Conservation (phyloP, 2,888 invertebrate genomes). For the Agriopis leucophaearia region DNA sequence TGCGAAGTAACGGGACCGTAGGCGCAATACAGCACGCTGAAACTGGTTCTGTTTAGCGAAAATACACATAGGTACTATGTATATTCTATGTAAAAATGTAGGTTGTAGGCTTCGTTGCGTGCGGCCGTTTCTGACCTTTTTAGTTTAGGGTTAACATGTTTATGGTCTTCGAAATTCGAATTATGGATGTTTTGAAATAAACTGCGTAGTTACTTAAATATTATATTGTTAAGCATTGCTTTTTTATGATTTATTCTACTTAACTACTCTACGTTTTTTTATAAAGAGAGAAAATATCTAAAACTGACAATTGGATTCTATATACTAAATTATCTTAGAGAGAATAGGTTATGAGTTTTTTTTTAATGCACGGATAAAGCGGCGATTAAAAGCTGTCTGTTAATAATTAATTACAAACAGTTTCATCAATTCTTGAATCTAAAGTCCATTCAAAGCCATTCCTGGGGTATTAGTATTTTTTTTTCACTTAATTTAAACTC, state of each 20-base stretch:
- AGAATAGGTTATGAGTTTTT: too few species aligned
- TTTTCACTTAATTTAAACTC: conserved; percentile 86
- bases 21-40: conserved; percentile 52
- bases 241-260: too few species aligned
- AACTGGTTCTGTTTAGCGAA: conserved; percentile 81
- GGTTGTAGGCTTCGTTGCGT: conserved; percentile 61
- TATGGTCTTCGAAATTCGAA: conserved; percentile 49
- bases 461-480: conserved; percentile 55
- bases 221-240: too few species aligned
- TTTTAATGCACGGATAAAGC: not conserved
- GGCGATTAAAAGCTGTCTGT: not conserved
- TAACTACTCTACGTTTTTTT: too few species aligned
- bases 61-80: conserved; percentile 41
- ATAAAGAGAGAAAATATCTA: too few species aligned
- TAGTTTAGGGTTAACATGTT: conserved; percentile 65
- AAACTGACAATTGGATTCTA: too few species aligned
- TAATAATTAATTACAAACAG: not conserved
- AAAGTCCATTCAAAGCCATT: conserved; percentile 17
- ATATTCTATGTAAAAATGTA: conserved; percentile 23
- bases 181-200: conserved; percentile 13
- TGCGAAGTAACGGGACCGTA: conserved; percentile 73
- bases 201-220: not conserved
- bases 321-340: too few species aligned
- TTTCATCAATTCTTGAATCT: not conserved
- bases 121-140: conserved; percentile 75